Percentiles rank a stretch among this genome's conserved stretches.
Evolutionary conservation across 2,888 invertebrate genomes (phyloP).

Genomic region (Trachelus tabidus): DNA sequence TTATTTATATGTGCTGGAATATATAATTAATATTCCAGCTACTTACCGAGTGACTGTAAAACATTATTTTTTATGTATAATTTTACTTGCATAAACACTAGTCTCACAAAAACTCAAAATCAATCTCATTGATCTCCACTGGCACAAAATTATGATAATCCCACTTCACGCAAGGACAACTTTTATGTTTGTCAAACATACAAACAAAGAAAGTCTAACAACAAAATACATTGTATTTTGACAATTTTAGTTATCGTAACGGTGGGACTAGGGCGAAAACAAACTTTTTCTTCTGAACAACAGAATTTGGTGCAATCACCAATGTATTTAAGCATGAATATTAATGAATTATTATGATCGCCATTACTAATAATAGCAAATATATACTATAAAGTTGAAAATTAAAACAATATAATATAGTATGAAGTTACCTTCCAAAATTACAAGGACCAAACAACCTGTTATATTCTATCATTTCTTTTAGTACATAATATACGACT

Average conservation of each 20-base stretch:
- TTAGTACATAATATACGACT: neutral
- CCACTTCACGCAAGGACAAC: neutral
- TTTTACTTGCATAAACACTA: conserved; percentile 23
- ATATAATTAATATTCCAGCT: conserved; percentile 30
- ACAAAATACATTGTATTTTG: neutral
- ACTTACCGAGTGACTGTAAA: conserved; percentile 37
- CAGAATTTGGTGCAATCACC: neutral
- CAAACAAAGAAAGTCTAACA: neutral
- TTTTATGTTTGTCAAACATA: neutral
- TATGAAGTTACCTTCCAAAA: neutral
- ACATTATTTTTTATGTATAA: conserved; percentile 18
- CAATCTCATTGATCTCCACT: conserved; percentile 5
- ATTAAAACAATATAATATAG: neutral
- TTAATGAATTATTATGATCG: neutral
- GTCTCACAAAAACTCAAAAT: conserved; percentile 18
- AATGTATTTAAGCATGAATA: neutral
- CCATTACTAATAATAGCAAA: neutral
- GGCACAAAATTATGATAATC: conserved; percentile 2
- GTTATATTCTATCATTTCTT: neutral
- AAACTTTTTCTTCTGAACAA: neutral
- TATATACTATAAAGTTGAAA: neutral
- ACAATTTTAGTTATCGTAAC: neutral
- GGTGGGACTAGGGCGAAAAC: neutral
- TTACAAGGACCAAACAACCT: neutral
- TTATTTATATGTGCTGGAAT: conserved; percentile 26